phyloP scores from a whole-genome alignment of 1,140 invertebrate species.

The Cyclina sinensis region DNA sequence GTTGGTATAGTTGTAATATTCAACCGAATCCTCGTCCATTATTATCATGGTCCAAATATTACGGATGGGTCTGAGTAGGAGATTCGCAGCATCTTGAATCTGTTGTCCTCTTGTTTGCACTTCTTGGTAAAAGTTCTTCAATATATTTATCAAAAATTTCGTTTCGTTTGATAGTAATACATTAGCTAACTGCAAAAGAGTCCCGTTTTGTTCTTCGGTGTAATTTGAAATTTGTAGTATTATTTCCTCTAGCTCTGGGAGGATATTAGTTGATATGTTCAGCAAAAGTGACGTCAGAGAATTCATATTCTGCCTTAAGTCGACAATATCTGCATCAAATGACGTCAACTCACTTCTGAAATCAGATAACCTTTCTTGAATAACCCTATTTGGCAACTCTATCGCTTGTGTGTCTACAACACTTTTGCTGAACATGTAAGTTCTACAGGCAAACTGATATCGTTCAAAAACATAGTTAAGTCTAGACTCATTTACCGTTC shows the following conservation, averaged over 20 bases:
- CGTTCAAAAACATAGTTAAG: constrained; percentile 49
- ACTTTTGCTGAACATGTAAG: constrained; percentile 74
- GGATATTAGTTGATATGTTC: constrained; percentile 53
- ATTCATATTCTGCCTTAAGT: constrained; percentile 67
- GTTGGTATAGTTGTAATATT: constrained; percentile 77
- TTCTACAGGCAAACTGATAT: constrained; percentile 68
- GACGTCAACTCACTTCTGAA: constrained; percentile 64
- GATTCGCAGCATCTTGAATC: constrained; percentile 74
- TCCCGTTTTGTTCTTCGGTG: constrained; percentile 52
- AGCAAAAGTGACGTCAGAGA: constrained; percentile 50
- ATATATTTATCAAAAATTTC: constrained; percentile 61
- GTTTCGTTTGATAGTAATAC: constrained; percentile 69
- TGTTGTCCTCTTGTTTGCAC: constrained; percentile 75
- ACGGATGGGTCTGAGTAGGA: constrained; percentile 39
- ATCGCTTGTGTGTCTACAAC: constrained; percentile 74
- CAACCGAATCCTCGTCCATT: constrained; percentile 74
- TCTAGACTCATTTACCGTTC: constrained; percentile 62
- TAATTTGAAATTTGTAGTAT: constrained; percentile 64
- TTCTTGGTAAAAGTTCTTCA: constrained; percentile 75
- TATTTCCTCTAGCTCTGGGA: constrained; percentile 51
- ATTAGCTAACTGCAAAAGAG: constrained; percentile 69
- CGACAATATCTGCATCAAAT: constrained; percentile 47
- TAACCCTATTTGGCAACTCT: constrained; percentile 70
- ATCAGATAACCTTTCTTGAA: constrained; percentile 67
- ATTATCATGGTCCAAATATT: constrained; percentile 75